Evolutionary conservation across 2,113 vertebrate genomes (phyloP).

Genomic region (Prietella phreatophila): DNA sequence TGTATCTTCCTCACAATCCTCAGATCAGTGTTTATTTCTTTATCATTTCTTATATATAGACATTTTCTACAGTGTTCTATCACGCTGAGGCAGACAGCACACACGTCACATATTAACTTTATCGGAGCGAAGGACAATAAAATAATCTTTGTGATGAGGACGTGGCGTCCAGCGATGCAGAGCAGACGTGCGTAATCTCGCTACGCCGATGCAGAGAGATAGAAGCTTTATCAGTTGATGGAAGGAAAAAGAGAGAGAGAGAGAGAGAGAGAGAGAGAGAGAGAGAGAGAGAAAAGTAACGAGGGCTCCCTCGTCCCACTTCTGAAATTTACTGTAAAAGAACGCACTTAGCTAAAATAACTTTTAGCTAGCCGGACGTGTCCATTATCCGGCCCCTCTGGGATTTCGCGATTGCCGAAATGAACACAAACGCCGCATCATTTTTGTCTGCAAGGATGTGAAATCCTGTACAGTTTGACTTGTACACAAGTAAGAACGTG

Average conservation of each 20-base stretch:
- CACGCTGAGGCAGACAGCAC: background rate
- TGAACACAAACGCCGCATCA: no score
- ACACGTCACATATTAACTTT: background rate
- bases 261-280: no score
- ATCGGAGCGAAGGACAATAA: conserved; percentile 36
- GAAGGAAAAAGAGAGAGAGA: no score
- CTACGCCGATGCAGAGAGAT: conserved; percentile 50
- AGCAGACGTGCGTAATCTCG: conserved; percentile 65
- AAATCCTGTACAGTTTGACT: no score
- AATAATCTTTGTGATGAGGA: conserved; percentile 43
- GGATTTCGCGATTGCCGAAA: no score
- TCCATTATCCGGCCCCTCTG: background rate
- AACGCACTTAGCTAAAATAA: background rate
- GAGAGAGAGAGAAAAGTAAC: background rate
- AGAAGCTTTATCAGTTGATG: conserved; percentile 58
- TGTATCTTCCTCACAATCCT: background rate
- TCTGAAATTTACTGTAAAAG: background rate
- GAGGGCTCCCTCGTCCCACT: background rate
- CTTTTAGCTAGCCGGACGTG: background rate
- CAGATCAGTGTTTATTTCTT: background rate
- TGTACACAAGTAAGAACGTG: no score
- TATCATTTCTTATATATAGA: background rate
- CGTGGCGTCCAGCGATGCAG: conserved; percentile 55
- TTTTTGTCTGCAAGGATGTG: no score
- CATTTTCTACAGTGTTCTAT: background rate